Evolutionary conservation across 2,888 invertebrate species (phyloP).

Genomic region (Napeogenes inachia): DNA sequence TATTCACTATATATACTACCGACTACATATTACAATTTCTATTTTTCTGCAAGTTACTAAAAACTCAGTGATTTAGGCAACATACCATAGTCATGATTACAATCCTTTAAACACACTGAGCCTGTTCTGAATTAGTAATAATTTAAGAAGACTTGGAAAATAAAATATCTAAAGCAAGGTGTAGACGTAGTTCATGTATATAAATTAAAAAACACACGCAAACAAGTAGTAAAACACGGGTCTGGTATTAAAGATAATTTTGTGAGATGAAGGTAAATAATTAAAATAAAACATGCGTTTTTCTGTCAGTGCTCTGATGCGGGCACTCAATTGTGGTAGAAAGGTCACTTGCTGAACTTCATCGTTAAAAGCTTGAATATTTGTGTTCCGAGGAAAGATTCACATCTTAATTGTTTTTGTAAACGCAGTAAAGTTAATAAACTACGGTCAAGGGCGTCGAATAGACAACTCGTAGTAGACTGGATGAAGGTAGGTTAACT

Average conservation of each 20-base stretch:
- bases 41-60: no score
- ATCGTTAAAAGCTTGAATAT: conserved; percentile 10
- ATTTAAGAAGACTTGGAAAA: no score
- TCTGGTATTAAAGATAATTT: background rate
- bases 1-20: background rate
- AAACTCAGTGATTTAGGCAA: no score
- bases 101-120: no score
- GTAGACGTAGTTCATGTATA: background rate
- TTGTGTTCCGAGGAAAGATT: conserved; percentile 13
- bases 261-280: background rate
- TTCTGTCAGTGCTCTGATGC: background rate
- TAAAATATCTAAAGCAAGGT: no score
- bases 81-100: no score
- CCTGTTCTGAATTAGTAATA: no score
- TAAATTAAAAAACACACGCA: background rate
- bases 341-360: conserved; percentile 13
- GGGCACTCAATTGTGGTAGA: conserved; percentile 5
- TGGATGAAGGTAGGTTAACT: no score
- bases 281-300: background rate
- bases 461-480: no score
- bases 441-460: background rate
- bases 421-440: background rate
- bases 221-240: background rate
- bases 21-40: no score
- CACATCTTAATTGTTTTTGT: conserved; percentile 11